phyloP scores from a whole-genome alignment of 2,888 invertebrate genomes.

The Tipula lateralis region DNA sequence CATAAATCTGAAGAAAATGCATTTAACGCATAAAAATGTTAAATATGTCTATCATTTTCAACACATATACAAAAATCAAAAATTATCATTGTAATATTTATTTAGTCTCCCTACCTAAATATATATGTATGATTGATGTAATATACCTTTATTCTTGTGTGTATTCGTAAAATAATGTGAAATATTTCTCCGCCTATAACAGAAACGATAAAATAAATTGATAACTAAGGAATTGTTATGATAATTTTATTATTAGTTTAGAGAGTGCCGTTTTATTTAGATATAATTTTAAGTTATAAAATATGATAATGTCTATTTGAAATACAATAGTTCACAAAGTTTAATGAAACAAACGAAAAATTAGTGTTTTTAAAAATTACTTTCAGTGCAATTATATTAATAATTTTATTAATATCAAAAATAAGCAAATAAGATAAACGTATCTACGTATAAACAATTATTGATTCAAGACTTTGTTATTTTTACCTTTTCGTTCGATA shows the following conservation, averaged over 20 bases:
- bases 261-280: not conserved
- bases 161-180: too few relatives aligned
- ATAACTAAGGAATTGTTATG: not conserved
- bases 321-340: not conserved
- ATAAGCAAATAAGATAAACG: not conserved
- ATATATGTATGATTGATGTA: not conserved
- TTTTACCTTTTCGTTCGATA: not conserved
- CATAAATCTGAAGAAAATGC: slow-evolving; percentile 9
- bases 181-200: not conserved
- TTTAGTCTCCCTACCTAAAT: not conserved
- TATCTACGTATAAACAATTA: not conserved
- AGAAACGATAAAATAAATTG: not conserved
- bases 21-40: slow-evolving; percentile 4
- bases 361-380: not conserved
- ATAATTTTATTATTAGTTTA: not conserved
- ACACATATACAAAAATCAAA: not conserved
- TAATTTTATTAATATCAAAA: not conserved
- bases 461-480: not conserved
- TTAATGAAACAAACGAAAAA: not conserved
- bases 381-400: not conserved
- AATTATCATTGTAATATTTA: not conserved
- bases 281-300: not conserved
- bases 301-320: not conserved
- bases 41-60: not conserved
- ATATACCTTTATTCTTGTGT: not conserved